phyloP scores from a whole-genome alignment of 2,797 vertebrate species.

The Lagorchestes hirsutus region DNA sequence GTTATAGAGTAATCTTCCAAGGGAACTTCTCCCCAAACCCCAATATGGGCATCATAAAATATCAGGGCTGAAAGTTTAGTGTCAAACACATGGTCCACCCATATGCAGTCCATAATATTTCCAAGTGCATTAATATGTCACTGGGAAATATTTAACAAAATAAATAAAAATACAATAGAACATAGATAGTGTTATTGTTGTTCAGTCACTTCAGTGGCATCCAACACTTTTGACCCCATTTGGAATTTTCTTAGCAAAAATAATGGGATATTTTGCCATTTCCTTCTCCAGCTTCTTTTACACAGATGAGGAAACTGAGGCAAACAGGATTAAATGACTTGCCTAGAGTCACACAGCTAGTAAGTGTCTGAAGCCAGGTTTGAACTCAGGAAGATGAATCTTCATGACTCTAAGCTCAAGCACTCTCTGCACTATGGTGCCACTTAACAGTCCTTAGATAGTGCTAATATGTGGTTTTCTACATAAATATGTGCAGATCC shows the following conservation, averaged over 20 bases:
- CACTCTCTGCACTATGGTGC: not conserved
- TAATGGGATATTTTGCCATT: not conserved
- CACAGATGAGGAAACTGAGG: not conserved
- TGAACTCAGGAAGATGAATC: not conserved
- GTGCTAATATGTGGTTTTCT: not conserved
- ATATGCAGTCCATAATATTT: not conserved
- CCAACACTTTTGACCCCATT: not conserved
- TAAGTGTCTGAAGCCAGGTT: not conserved
- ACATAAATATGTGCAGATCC: not conserved
- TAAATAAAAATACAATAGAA: not conserved
- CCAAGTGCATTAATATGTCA: not conserved
- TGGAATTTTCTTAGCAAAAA: not conserved
- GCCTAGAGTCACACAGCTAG: not conserved
- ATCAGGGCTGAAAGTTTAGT: not conserved
- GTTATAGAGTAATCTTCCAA: not conserved
- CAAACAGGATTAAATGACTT: not conserved
- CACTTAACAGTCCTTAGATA: not conserved
- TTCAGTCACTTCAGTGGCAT: not conserved
- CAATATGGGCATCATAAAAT: not conserved
- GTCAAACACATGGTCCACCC: not conserved
- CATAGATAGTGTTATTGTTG: not conserved
- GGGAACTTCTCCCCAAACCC: not conserved
- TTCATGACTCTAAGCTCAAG: not conserved
- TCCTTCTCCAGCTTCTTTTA: not conserved
- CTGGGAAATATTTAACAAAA: not conserved